Evolutionary conservation across 2,113 vertebrate genomes (phyloP), one percentile per base, ranked within the genome.

Genomic region (Mustela nigripes): DNA sequence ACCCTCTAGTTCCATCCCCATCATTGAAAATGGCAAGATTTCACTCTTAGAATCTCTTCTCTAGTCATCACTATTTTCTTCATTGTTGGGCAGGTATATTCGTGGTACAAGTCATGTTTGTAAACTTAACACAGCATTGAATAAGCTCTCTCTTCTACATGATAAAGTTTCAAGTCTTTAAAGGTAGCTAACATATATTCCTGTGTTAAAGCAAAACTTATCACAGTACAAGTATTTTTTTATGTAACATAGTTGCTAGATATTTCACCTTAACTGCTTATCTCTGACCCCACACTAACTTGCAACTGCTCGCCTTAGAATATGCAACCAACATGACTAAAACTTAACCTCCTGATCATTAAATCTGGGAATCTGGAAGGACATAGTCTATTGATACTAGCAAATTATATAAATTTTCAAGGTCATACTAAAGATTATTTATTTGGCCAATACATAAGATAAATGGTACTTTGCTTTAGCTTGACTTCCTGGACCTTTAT

Each of bases 401-500:
- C 22, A 89, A 92, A 82, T 78, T 65, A 21, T 1, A 45, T 85
- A 28, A 31, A 24, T 56, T 69, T 94, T 95, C 50, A 97, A 73
- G 65, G 81, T 91, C 56, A 96, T 50, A 45, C 2, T 84, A 33
- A 94, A 71, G 45, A 21, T 45, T 45, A 39, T 91, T 74, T 67
- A 58, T 89, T 89, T 93, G 71, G 18, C 21, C 24, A 69, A 26
- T 67, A 10, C 69, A 95, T 83, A 26, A 76, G n/a, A 88, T 58
- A 92, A 92, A 89, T 56, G 0, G 5, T 78, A 12, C 1, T 78
- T 90, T 67, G 42, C 58, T 96, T 80, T 78, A 48, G 31, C 15
- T 89, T 95, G 50, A 63, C 89, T 95, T 94, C 1, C 9, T 82
- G 36, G 80, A 7, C 50, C 63, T 97, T 93, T 87, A 74, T 45